Evolutionary conservation across 2,888 invertebrate genomes (phyloP).

Genomic region (Scaptomyza cyrtandrae): DNA sequence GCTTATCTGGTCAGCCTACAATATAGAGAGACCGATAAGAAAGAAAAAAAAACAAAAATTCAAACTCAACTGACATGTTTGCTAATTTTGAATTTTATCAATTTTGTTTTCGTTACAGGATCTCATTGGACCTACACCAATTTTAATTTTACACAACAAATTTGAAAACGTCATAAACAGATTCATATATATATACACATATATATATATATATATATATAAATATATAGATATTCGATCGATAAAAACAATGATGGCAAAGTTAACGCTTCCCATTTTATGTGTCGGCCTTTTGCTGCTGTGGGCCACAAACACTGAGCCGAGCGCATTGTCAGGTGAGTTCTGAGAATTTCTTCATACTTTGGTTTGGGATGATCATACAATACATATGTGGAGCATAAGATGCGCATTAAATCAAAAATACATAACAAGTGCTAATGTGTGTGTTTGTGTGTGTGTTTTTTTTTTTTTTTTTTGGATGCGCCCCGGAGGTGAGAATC

Average conservation of each 20-base stretch:
- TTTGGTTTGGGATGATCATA: not conserved
- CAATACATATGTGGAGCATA: conserved; percentile 28
- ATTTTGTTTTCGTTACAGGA: conserved; percentile 32
- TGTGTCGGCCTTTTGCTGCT: conserved; percentile 20
- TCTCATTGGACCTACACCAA: conserved; percentile 49
- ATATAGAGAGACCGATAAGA: conserved; percentile 15
- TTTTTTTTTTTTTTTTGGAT: no score
- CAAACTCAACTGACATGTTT: conserved; percentile 35
- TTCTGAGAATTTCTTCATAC: conserved; percentile 27
- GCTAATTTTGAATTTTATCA: conserved; percentile 24
- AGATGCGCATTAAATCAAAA: conserved; percentile 23
- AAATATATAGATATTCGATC: conserved; percentile 12
- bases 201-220: conserved; percentile 1
- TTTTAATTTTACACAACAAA: conserved; percentile 34
- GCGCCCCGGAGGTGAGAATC: no score
- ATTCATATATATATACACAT: not conserved
- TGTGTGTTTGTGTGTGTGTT: not conserved
- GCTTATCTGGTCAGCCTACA: no score
- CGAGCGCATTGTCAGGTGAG: conserved; percentile 48
- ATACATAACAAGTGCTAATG: conserved; percentile 30
- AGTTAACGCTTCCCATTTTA: conserved; percentile 7
- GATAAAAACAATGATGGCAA: conserved; percentile 27
- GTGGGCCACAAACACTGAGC: not conserved
- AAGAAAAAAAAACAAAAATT: conserved; percentile 31
- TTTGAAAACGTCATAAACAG: conserved; percentile 15